Evolutionary conservation across 2,113 vertebrate species (phyloP), one percentile per base, ranked within the genome.

Genomic region (Campylorhamphus procurvoides): DNA sequence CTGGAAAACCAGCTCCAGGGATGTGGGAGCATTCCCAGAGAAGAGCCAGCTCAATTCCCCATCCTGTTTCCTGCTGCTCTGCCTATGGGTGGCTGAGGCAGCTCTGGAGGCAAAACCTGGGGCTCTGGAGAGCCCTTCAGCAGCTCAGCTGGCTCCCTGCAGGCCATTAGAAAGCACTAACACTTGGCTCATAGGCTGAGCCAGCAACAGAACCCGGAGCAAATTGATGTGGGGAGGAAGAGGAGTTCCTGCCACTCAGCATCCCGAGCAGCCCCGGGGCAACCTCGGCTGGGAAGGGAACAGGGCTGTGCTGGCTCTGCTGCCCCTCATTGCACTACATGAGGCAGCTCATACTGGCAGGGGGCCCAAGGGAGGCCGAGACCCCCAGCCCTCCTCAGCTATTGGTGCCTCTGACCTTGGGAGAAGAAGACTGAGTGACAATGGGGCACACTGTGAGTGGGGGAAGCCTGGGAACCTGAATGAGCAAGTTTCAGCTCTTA

Each of bases 111-210:
- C 56, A 33, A 76, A 66, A 58, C 7, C 14, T 24, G 1, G 10
- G 76, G 39, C 91, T 73, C 92, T 83, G 63, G 83, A 84, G 90
- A 91, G 83, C 94, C 60, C 59, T 40, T 74, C 58, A 29, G 64
- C 44, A 84, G 78, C 91, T 82, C 72, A 37, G 56, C 79, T 89
- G 79, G 79, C 85, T 95, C 76, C 47, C 60, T 72, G 18, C 68
- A 55, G 91, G n/a, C 94, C 44, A 84, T 92, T 92, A 78, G 93
- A 81, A 92, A 96, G 95, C 92, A 86, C 79, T 92, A 56, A 63
- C 2, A 7, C 58, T 42, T 49, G 90, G 75, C 50, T 35, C 13
- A 77, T 77, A 72, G 72, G 55, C 59, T 27, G 60, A 90, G 76
- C 25, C 84, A 50, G 73, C 80, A 78, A 25, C 24, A 82, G 69